Evolutionary conservation across 2,113 vertebrate species (phyloP).

Genomic region (Protobothrops flavoviridis): DNA sequence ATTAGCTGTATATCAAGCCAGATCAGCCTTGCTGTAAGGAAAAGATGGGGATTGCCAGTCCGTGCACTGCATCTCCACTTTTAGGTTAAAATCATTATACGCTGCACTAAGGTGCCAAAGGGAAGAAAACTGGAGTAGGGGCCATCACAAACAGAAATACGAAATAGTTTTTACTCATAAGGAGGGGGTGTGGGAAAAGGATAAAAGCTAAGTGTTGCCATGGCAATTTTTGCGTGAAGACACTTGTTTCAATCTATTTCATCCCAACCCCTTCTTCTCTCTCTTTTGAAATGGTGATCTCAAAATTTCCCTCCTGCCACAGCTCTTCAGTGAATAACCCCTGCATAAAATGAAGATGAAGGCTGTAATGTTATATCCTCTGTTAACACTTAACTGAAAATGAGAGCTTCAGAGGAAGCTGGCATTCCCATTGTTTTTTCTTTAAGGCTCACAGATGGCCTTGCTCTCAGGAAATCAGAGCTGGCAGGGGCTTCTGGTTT

Average conservation of each 20-base stretch:
- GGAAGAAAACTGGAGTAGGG: slow-evolving; percentile 54
- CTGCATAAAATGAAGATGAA: slow-evolving; percentile 35
- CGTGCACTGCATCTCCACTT: slow-evolving; percentile 37
- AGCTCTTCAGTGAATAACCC: slow-evolving; percentile 49
- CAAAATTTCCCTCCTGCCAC: slow-evolving; percentile 50
- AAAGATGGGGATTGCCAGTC: slow-evolving; percentile 5
- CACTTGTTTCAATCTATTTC: slow-evolving; percentile 75
- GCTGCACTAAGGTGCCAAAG: slow-evolving; percentile 43
- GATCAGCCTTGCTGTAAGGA: background rate
- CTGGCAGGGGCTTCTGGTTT: background rate
- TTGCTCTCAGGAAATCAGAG: slow-evolving; percentile 9
- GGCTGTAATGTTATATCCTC: background rate
- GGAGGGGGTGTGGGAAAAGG: slow-evolving; percentile 54
- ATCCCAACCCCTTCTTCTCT: slow-evolving; percentile 72
- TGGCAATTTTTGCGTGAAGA: slow-evolving; percentile 71
- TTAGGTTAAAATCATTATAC: slow-evolving; percentile 53
- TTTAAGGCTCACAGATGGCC: background rate
- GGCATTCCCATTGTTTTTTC: slow-evolving; percentile 33
- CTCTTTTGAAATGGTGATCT: slow-evolving; percentile 60
- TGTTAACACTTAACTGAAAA: slow-evolving; percentile 35
- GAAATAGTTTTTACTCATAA: slow-evolving; percentile 64
- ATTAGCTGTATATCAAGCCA: background rate
- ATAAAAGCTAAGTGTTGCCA: slow-evolving; percentile 71
- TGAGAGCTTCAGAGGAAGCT: slow-evolving; percentile 29
- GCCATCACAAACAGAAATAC: slow-evolving; percentile 56